Conservation (phyloP, 2,113 vertebrate genomes). For the Loxodonta africana region DNA sequence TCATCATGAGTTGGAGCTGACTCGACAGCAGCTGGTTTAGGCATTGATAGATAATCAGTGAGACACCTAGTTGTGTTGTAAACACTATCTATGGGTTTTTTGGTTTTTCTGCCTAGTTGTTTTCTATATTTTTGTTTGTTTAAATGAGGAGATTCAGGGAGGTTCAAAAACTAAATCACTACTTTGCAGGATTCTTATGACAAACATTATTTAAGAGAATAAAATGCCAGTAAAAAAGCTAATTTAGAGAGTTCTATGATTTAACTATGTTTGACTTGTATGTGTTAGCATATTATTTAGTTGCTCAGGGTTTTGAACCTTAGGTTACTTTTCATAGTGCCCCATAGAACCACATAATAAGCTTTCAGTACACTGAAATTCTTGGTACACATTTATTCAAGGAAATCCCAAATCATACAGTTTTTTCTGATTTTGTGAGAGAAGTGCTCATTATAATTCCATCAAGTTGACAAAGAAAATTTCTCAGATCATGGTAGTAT, state of each 20-base stretch:
- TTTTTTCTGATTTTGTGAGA: constrained; percentile 29
- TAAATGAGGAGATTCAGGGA: neutral
- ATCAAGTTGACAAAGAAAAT: neutral
- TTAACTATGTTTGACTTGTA: neutral
- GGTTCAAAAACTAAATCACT: neutral
- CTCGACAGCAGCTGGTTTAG: too few relatives aligned
- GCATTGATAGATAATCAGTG: neutral
- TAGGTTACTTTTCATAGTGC: constrained; percentile 41
- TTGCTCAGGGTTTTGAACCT: constrained; percentile 8
- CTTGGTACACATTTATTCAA: neutral
- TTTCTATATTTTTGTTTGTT: neutral
- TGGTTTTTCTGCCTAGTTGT: neutral
- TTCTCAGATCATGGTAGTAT: neutral
- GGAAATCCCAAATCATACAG: neutral
- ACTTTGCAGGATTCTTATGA: neutral
- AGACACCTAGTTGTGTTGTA: neutral
- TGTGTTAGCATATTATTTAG: constrained; percentile 44
- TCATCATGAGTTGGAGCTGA: too few relatives aligned
- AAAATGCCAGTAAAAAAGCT: neutral
- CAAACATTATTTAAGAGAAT: constrained; percentile 23
- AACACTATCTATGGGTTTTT: neutral
- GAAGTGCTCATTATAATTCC: neutral
- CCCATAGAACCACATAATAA: neutral
- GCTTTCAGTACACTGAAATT: constrained; percentile 10
- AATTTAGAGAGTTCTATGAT: neutral